These are phyloP conservation scores for Calyptommatus sinebrachiatus DNA, from an alignment of 2,113 vertebrate genomes.

Conservation along the genomic window DNA sequence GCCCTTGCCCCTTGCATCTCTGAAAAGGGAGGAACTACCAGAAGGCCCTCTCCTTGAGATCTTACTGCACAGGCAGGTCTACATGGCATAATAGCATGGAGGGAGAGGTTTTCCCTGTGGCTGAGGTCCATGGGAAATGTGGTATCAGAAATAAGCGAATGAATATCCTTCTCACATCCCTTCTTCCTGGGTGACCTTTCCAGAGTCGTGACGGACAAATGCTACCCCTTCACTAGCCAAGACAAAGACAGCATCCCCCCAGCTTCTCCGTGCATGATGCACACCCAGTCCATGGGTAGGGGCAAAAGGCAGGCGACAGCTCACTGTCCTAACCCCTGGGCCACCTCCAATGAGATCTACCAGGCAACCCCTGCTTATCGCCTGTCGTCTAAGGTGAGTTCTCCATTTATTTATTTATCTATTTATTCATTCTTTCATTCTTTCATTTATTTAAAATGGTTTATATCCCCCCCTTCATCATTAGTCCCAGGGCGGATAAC, in stretches of 20 bases:
- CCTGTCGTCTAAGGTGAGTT: slow-evolving; percentile 85
- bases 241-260: slow-evolving; percentile 56
- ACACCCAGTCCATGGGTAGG: slow-evolving; percentile 85
- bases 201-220: slow-evolving; percentile 93
- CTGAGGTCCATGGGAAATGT: too few species aligned
- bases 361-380: slow-evolving; percentile 95
- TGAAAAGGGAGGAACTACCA: too few species aligned
- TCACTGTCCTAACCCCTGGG: slow-evolving; percentile 83
- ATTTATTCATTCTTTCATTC: too few species aligned
- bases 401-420: not conserved
- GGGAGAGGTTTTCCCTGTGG: too few species aligned
- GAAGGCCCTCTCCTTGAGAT: too few species aligned
- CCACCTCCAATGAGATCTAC: slow-evolving; percentile 90
- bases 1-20: too few species aligned
- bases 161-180: not conserved
- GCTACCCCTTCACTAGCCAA: slow-evolving; percentile 83
- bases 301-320: slow-evolving; percentile 93
- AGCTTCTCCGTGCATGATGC: slow-evolving; percentile 89
- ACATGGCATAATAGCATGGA: too few species aligned
- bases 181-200: not conserved
- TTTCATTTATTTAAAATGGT: too few species aligned
- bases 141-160: too few species aligned
- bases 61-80: too few species aligned
- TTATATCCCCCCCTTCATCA: too few species aligned
- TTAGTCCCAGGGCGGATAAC: too few species aligned